Percentiles rank a stretch among this genome's conserved stretches.
Evolutionary conservation across 2,888 invertebrate species (phyloP).

Genomic region (Eristalis pertinax): DNA sequence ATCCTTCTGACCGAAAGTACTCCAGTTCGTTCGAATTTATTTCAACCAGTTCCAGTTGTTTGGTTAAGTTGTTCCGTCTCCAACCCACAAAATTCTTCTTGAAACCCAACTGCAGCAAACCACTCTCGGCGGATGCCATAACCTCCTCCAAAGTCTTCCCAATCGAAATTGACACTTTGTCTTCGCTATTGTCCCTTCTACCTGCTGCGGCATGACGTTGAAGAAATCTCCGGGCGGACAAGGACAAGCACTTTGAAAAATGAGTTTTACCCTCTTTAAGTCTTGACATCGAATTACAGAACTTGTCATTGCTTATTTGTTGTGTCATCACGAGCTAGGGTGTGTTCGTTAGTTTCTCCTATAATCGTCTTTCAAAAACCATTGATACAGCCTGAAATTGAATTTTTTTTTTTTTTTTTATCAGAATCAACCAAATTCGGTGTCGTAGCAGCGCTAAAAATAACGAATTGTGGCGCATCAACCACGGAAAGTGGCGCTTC

Average conservation of each 20-base stretch:
- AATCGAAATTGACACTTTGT: conserved; percentile 62
- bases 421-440: not conserved
- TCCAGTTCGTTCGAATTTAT: not conserved
- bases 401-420: conserved; percentile 8
- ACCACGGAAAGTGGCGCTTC: conserved; percentile 37
- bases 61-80: not conserved
- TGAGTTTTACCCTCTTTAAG: conserved; percentile 41
- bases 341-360: not conserved
- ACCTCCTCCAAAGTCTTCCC: conserved; percentile 31
- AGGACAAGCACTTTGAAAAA: conserved; percentile 13
- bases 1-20: not conserved
- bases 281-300: conserved; percentile 43
- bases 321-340: not conserved
- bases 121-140: conserved; percentile 34
- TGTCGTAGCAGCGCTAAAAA: conserved; percentile 18
- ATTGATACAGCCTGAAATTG: not conserved
- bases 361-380: not conserved
- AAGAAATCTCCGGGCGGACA: conserved; percentile 35
- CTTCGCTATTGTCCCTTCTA: conserved; percentile 46
- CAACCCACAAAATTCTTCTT: conserved; percentile 6
- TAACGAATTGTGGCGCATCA: not conserved
- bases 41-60: not conserved
- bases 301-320: conserved; percentile 33
- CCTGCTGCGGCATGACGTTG: conserved; percentile 9
- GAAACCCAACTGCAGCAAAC: conserved; percentile 23